Conservation (phyloP, 2,888 invertebrate species). For the Acrocera orbiculus region DNA sequence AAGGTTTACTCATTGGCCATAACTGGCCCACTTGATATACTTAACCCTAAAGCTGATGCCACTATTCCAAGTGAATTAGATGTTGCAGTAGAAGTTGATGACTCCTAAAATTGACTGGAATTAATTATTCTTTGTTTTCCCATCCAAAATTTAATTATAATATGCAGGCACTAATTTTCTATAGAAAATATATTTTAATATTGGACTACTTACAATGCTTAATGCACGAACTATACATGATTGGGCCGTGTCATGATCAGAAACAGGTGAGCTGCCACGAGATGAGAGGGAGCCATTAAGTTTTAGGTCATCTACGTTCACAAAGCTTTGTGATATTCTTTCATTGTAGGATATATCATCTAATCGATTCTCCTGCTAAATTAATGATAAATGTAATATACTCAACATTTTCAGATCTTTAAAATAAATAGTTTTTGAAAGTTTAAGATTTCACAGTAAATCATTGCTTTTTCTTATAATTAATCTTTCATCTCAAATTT, state of each 20-base stretch:
- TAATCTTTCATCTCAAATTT: no score
- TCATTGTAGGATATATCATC: no score
- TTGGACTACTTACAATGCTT: slow-evolving; percentile 28
- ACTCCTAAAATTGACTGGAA: slow-evolving; percentile 7
- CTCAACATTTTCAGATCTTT: no score
- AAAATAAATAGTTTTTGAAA: no score
- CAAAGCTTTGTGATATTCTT: slow-evolving; percentile 18
- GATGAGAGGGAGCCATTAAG: slow-evolving; percentile 26
- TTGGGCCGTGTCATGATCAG: slow-evolving; percentile 16
- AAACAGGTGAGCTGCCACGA: slow-evolving; percentile 26
- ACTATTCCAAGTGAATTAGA: slow-evolving; percentile 19
- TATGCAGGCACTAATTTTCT: neutral
- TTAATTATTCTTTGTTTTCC: neutral
- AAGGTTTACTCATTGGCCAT: no score
- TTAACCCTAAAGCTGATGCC: slow-evolving; percentile 24
- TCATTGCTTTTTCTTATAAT: no score
- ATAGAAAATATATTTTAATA: neutral
- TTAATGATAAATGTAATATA: no score
- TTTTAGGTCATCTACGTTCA: slow-evolving; percentile 23
- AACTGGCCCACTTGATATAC: slow-evolving; percentile 21
- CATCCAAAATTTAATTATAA: neutral
- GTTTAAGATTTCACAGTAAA: no score
- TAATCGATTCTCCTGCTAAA: no score
- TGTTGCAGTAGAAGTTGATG: slow-evolving; percentile 13
- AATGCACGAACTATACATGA: slow-evolving; percentile 29